phyloP scores from a whole-genome alignment of 2,797 vertebrate genomes.

The Acanthornis magna region DNA sequence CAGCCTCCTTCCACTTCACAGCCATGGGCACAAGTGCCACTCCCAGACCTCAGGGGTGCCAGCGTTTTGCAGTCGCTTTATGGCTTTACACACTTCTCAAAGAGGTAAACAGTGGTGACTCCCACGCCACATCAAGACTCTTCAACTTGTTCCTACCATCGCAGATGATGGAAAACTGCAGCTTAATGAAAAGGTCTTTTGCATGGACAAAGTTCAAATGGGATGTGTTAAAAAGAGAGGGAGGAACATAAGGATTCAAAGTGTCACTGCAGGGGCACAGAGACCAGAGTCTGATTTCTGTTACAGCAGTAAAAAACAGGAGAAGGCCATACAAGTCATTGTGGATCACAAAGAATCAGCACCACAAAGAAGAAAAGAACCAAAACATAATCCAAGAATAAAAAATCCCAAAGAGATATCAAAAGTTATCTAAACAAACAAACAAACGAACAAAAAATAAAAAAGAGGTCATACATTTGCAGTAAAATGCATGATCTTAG shows the following conservation, averaged over 20 bases:
- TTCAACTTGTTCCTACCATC: background rate
- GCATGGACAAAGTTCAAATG: background rate
- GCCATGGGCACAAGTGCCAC: background rate
- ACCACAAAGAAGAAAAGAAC: background rate
- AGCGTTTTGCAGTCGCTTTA: background rate
- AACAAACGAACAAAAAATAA: background rate
- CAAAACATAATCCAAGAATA: background rate
- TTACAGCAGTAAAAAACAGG: background rate
- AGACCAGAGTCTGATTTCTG: background rate
- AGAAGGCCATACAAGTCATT: background rate
- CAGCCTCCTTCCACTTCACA: background rate
- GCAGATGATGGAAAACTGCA: background rate
- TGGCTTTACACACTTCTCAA: background rate
- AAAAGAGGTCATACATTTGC: background rate
- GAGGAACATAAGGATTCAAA: background rate
- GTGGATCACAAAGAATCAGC: background rate
- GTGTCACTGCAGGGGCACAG: background rate
- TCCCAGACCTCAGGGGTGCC: background rate
- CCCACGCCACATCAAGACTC: fast-evolving
- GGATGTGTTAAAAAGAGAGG: background rate
- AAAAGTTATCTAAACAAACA: background rate
- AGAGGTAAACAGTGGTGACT: background rate
- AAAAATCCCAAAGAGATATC: fast-evolving
- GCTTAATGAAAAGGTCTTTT: background rate
- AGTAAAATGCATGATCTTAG: background rate